These are phyloP conservation scores for Epicauta chinensis DNA, from an alignment of 1,140 invertebrate species.

Conservation along the genomic window DNA sequence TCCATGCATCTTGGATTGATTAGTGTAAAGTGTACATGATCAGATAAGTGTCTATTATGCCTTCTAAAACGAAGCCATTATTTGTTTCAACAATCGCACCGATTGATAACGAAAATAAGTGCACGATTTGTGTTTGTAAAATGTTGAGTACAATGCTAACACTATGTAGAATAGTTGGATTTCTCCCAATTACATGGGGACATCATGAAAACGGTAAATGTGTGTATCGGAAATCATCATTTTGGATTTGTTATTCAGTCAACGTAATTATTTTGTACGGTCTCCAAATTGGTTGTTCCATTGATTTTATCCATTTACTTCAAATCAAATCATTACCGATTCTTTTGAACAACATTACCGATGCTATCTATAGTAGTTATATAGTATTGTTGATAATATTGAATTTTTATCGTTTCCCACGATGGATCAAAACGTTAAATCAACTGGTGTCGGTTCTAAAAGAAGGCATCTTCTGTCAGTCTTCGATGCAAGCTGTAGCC, in stretches of 20 bases:
- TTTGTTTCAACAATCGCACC: constrained; percentile 7
- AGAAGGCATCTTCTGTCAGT: constrained; percentile 29
- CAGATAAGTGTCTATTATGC: too few relatives aligned
- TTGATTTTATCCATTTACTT: constrained; percentile 23
- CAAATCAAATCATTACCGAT: constrained; percentile 26
- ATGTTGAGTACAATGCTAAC: constrained; percentile 19
- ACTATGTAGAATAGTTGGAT: constrained; percentile 24
- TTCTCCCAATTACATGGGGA: constrained; percentile 25
- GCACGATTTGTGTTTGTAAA: constrained; percentile 26
- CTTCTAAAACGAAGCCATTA: background rate
- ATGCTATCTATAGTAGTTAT: constrained; percentile 28
- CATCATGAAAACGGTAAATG: constrained; percentile 21
- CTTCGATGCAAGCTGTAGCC: constrained; percentile 13
- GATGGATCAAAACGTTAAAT: constrained; percentile 28
- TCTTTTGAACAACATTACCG: constrained; percentile 28
- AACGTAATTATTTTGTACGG: constrained; percentile 11
- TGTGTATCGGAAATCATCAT: constrained; percentile 19
- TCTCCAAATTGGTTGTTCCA: constrained; percentile 13
- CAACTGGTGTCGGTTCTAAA: constrained; percentile 17
- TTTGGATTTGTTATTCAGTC: constrained; percentile 26
- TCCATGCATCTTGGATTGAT: constrained; percentile 29
- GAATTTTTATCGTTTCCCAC: constrained; percentile 20
- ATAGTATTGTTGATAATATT: constrained; percentile 17
- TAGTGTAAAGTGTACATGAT: constrained; percentile 8
- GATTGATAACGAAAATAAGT: background rate